These are phyloP conservation scores for Drosophila sordidapex DNA, from an alignment of 2,888 invertebrate genomes.

Conservation along the genomic window DNA sequence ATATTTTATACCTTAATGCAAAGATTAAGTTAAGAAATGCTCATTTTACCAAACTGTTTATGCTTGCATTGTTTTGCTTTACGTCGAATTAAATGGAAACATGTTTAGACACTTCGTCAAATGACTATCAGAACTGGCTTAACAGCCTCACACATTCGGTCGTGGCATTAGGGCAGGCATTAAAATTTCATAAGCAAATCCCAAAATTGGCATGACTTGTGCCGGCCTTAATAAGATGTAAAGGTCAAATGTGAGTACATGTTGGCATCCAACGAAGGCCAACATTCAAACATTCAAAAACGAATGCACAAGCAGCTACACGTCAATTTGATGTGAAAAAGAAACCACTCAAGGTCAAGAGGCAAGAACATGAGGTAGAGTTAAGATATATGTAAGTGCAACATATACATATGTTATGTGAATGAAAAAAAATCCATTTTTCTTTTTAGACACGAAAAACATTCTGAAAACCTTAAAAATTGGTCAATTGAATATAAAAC, in stretches of 20 bases:
- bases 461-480: neutral
- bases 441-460: neutral
- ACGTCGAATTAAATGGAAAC: too few relatives aligned
- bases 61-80: neutral
- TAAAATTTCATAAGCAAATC: slow-evolving; percentile 24
- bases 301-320: neutral
- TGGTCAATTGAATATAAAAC: neutral
- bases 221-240: slow-evolving; percentile 3
- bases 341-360: slow-evolving; percentile 3
- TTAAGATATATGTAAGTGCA: neutral
- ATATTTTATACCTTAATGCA: neutral
- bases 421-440: neutral
- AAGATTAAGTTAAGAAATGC: neutral
- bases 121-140: neutral
- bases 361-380: neutral
- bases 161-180: neutral
- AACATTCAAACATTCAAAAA: neutral
- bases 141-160: slow-evolving; percentile 1
- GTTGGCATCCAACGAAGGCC: slow-evolving; percentile 4
- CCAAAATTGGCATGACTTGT: slow-evolving; percentile 4
- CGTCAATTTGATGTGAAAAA: neutral
- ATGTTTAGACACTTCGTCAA: neutral
- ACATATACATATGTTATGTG: neutral
- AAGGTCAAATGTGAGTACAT: slow-evolving; percentile 27
- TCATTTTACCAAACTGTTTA: neutral